These are phyloP conservation scores for Musca vetustissima DNA, from an alignment of 1,140 invertebrate species.

Conservation along the genomic window DNA sequence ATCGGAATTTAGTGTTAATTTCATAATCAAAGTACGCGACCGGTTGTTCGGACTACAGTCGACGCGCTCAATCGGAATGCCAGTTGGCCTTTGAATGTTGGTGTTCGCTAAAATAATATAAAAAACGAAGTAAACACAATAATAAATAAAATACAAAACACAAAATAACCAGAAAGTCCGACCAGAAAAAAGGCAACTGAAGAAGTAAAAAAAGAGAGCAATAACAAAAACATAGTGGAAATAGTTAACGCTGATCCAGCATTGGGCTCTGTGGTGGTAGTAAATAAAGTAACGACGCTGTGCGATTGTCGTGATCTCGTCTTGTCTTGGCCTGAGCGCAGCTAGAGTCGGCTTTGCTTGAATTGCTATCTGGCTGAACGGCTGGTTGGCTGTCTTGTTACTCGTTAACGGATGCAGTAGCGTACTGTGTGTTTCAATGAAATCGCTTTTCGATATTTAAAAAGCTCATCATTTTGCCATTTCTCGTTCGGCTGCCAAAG, in stretches of 20 bases:
- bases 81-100: constrained; percentile 9
- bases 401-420: constrained; percentile 21
- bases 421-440: constrained; percentile 9
- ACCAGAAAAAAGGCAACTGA: not conserved
- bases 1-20: constrained; percentile 12
- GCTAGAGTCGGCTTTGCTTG: not conserved
- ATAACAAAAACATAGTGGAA: not conserved
- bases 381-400: not conserved
- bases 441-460: constrained; percentile 45
- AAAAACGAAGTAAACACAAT: not conserved
- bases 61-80: not conserved
- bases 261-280: not conserved
- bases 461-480: constrained; percentile 55
- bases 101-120: constrained; percentile 2
- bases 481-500: constrained; percentile 55
- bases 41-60: constrained; percentile 5
- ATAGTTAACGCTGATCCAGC: not conserved
- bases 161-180: not conserved
- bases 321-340: not conserved
- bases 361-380: not conserved
- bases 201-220: not conserved
- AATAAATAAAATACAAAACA: constrained; percentile 2
- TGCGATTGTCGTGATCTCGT: constrained; percentile 23
- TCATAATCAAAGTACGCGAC: constrained; percentile 17
- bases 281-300: constrained; percentile 3